Evolutionary conservation across 53 echinoderm and acorn worm species (phyloP).

Genomic region (Stichopus horrens): DNA sequence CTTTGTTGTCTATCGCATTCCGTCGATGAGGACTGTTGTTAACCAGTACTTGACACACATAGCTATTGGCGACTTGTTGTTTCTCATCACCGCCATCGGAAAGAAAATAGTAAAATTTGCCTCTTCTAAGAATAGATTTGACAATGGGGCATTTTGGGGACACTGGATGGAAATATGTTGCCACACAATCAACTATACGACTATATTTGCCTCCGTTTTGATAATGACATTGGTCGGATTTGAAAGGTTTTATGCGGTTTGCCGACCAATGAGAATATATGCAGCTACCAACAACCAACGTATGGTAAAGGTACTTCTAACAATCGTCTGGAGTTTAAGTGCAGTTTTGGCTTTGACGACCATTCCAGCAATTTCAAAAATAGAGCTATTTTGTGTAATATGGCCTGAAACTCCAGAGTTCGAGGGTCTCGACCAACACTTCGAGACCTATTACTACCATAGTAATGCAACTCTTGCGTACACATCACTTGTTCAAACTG

Average conservation of each 20-base stretch:
- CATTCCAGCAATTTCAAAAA: conserved; percentile 51
- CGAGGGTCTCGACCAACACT: conserved; percentile 24
- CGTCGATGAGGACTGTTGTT: conserved; percentile 78
- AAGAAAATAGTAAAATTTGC: conserved; percentile 71
- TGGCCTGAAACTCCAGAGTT: conserved; percentile 67
- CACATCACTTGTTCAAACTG: conserved; percentile 61
- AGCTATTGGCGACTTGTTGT: conserved; percentile 79
- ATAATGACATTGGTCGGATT: conserved; percentile 78
- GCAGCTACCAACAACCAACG: conserved; percentile 60
- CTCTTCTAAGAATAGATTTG: conserved; percentile 57
- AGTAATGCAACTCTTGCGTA: conserved; percentile 42
- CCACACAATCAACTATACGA: conserved; percentile 53
- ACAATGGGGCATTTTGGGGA: conserved; percentile 45
- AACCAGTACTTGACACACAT: conserved; percentile 85
- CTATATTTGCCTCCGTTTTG: conserved; percentile 74
- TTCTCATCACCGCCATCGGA: conserved; percentile 68
- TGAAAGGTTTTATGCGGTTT: conserved; percentile 81
- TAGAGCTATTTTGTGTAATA: conserved; percentile 44
- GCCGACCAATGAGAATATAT: conserved; percentile 71
- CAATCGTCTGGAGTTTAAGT: conserved; percentile 60
- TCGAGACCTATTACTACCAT: conserved; percentile 50
- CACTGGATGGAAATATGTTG: conserved; percentile 51
- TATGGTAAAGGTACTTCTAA: conserved; percentile 53
- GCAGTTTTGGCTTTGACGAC: conserved; percentile 63
- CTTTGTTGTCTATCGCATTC: conserved; percentile 75